Conservation (phyloP, 2,888 invertebrate species). For the Protophormia terraenovae region DNA sequence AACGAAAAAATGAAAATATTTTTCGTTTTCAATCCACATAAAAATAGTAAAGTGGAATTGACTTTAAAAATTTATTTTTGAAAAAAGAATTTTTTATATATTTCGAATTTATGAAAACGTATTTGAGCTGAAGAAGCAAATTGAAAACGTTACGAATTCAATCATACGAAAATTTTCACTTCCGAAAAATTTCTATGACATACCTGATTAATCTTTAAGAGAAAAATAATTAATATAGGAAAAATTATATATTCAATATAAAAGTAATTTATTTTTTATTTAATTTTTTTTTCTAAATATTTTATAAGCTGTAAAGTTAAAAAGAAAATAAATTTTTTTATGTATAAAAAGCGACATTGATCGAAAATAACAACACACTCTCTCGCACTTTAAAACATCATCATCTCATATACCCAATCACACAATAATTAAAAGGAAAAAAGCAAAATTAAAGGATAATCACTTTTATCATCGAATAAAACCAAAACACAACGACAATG, state of each 20-base stretch:
- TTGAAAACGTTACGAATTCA: too few relatives aligned
- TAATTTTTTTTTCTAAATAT: background rate
- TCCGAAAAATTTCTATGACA: too few relatives aligned
- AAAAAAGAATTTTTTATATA: too few relatives aligned
- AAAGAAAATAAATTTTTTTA: background rate
- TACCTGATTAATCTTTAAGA: background rate
- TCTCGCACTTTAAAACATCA: slow-evolving; percentile 35
- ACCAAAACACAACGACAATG: slow-evolving; percentile 22
- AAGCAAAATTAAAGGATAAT: background rate
- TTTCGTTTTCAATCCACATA: background rate
- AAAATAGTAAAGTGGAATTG: too few relatives aligned
- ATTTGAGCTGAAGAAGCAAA: too few relatives aligned
- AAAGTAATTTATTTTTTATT: background rate
- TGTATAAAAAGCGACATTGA: slow-evolving; percentile 30
- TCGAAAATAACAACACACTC: slow-evolving; percentile 37
- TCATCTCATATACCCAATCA: slow-evolving; percentile 46
- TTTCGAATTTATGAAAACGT: too few relatives aligned
- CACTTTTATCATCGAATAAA: slow-evolving; percentile 28
- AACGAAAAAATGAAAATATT: too few relatives aligned
- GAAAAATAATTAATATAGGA: background rate
- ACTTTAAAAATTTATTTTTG: too few relatives aligned
- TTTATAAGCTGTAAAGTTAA: background rate
- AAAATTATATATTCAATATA: background rate
- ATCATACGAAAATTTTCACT: too few relatives aligned
- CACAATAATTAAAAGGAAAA: slow-evolving; percentile 29